Evolutionary conservation across 1,140 invertebrate species (phyloP), one percentile per base, ranked within the genome.

Genomic region (Tetranychus urticae): DNA sequence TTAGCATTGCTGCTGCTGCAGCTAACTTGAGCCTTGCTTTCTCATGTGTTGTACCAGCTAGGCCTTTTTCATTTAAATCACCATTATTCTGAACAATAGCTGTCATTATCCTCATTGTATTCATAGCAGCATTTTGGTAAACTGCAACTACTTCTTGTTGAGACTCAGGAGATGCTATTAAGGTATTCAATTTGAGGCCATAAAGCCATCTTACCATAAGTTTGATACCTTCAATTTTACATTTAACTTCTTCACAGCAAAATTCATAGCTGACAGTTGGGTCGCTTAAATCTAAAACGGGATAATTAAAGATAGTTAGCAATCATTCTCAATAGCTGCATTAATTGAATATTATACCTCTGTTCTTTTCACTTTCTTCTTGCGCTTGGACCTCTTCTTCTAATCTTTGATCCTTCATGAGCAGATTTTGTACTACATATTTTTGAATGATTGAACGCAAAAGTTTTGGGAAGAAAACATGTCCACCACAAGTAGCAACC

Each of bases 181-280:
- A 37, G 7, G 60, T 50, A 62, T 64, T 65, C 3, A 66, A 54
- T 73, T 91, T 92, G 6, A 96, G 72, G 1, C 91, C 92, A 42
- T 94, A 73, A 13, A 97, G 74, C 91, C 92, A 97, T 37, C 92
- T 79, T 1, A 89, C 89, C 82, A 97, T 91, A 62, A 90, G 83
- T 71, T 97, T 97, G 64, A 97, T 78, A 0, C 86, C 90, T 74
- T 94, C 89, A 61, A 93, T 78, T 76, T 93, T 92, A 71, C 88
- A 90, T 60, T 85, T 79, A 0, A 89, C 93, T 71, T 92, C 88
- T 68, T 88, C 83, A 1, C 88, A 86, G 13, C 94, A 74, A 62
- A 86, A 79, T 42, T 90, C 84, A 70, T 93, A 86, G 2, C 79
- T 71, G 35, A 54, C 8, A 58, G 13, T 35, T 2, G 55, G 42